These are phyloP conservation scores for Laticauda laticaudata DNA, from an alignment of 2,113 vertebrate species.

Conservation along the genomic window DNA sequence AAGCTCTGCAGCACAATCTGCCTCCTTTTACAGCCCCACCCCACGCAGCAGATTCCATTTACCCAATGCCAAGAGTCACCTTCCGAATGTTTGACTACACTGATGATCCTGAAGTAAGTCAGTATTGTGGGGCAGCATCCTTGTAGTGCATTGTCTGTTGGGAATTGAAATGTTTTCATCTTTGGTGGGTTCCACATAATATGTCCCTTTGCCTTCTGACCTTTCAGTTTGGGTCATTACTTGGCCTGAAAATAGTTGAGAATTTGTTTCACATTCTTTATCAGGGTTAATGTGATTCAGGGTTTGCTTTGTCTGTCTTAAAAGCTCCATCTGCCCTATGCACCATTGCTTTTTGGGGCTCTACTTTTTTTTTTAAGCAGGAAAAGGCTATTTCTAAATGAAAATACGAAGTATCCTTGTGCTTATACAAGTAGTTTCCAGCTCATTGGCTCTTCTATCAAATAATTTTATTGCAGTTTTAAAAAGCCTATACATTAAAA, in stretches of 20 bases:
- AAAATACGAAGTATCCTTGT: neutral
- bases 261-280: neutral
- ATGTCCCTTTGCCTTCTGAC: neutral
- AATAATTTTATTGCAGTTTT: neutral
- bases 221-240: neutral
- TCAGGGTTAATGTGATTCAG: neutral
- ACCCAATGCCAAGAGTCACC: slow-evolving; percentile 89
- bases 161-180: neutral
- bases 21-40: slow-evolving; percentile 95
- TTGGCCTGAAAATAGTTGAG: neutral
- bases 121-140: neutral
- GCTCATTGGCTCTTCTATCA: neutral
- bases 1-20: slow-evolving; percentile 95
- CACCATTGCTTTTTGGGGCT: neutral
- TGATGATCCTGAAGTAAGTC: slow-evolving; percentile 89
- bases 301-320: neutral
- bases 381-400: neutral
- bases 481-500: neutral
- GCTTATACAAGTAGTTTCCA: neutral
- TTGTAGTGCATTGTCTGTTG: neutral
- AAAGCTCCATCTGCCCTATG: too few species aligned
- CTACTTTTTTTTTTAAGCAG: neutral
- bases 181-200: neutral
- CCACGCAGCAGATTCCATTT: slow-evolving; percentile 86
- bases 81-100: slow-evolving; percentile 99